phyloP scores from a whole-genome alignment of 2,797 vertebrate species.

The Hypotaenidia philippensis region DNA sequence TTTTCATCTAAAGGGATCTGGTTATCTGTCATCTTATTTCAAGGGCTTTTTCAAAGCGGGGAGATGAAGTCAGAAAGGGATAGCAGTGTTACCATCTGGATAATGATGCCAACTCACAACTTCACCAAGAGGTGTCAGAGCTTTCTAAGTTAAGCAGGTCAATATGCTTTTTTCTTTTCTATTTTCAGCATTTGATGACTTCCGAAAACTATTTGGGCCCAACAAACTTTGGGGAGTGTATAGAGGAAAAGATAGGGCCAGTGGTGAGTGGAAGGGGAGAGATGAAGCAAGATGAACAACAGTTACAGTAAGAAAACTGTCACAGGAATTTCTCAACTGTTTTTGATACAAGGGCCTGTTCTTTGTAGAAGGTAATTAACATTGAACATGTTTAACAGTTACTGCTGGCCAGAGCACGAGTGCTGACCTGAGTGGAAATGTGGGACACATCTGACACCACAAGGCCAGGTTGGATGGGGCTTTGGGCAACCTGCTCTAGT shows the following conservation, averaged over 20 bases:
- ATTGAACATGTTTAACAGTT: background rate
- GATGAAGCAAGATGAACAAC: background rate
- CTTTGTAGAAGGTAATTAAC: background rate
- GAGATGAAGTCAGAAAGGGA: slow-evolving; percentile 7
- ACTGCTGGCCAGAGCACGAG: background rate
- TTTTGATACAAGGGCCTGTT: background rate
- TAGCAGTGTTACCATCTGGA: slow-evolving; percentile 47
- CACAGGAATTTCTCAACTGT: background rate
- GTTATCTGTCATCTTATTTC: slow-evolving; percentile 35
- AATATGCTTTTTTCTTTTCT: background rate
- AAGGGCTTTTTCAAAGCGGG: slow-evolving; percentile 40
- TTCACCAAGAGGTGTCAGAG: slow-evolving; percentile 26
- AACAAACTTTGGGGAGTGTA: background rate
- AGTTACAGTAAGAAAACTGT: background rate
- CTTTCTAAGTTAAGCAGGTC: slow-evolving; percentile 54
- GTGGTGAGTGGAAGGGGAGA: background rate
- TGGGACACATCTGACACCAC: background rate
- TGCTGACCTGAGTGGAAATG: background rate
- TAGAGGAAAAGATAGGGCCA: background rate
- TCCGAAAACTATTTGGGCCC: slow-evolving; percentile 1
- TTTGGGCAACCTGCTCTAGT: no score
- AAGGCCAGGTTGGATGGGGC: no score
- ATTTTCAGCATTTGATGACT: slow-evolving; percentile 21
- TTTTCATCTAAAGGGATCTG: slow-evolving; percentile 47
- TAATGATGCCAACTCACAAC: slow-evolving; percentile 39